These are phyloP conservation scores for Clanis bilineata DNA, from an alignment of 2,888 invertebrate genomes.

Conservation along the genomic window DNA sequence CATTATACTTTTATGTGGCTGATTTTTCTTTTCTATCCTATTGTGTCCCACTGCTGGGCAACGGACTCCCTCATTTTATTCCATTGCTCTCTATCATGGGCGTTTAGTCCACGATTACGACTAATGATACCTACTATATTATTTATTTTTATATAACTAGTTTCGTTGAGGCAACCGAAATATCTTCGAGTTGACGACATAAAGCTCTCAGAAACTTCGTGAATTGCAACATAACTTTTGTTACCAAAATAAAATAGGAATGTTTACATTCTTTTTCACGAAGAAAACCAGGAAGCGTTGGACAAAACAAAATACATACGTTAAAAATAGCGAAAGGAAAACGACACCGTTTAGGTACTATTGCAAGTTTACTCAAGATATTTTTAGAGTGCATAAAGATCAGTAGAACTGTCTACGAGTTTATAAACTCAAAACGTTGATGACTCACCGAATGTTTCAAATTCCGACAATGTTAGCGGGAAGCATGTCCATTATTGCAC, in stretches of 20 bases:
- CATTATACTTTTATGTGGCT: no score
- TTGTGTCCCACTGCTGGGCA: no score
- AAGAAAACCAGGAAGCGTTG: slow-evolving; percentile 37
- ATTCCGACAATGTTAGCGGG: slow-evolving; percentile 77
- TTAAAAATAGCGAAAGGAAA: slow-evolving; percentile 48
- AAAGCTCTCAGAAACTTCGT: not conserved
- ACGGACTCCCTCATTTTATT: no score
- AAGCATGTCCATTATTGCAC: slow-evolving; percentile 72
- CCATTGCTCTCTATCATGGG: no score
- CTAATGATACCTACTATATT: not conserved
- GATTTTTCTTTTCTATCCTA: no score
- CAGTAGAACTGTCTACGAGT: slow-evolving; percentile 30
- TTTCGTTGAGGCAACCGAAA: not conserved
- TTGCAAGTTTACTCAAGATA: slow-evolving; percentile 36
- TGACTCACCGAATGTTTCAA: slow-evolving; percentile 81
- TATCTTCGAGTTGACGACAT: not conserved
- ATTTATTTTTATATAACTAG: slow-evolving; percentile 1
- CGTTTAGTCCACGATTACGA: not conserved
- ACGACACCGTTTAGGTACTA: slow-evolving; percentile 36
- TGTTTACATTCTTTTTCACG: slow-evolving; percentile 35
- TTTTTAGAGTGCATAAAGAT: slow-evolving; percentile 39
- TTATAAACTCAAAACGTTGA: slow-evolving; percentile 57
- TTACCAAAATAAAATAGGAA: slow-evolving; percentile 3
- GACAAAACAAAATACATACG: slow-evolving; percentile 37
- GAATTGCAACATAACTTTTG: slow-evolving; percentile 6